Percentiles rank a stretch among this genome's conserved stretches.
Conservation (phyloP, 2,113 vertebrate species). For the Galeopterus variegatus region DNA sequence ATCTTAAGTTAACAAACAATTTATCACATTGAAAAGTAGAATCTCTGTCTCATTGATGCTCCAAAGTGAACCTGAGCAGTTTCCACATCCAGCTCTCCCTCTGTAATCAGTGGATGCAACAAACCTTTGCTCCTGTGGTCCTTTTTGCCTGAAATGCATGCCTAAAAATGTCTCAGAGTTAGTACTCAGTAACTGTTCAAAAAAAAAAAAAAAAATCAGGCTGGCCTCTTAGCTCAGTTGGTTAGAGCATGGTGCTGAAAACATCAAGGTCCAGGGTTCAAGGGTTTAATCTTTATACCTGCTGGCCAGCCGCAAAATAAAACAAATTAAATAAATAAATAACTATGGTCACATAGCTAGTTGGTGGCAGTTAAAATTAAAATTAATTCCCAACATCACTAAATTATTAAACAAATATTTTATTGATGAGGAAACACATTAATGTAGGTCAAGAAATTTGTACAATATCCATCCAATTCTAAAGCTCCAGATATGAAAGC, state of each 20-base stretch:
- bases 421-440: not conserved
- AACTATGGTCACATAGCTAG: not conserved
- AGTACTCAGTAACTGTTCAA: not conserved
- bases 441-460: not conserved
- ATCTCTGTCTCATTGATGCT: not conserved
- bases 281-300: no score
- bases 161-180: not conserved
- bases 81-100: no score
- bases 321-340: no score
- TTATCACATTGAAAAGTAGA: not conserved
- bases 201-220: not conserved
- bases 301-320: no score
- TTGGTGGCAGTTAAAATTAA: not conserved
- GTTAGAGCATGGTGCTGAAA: no score
- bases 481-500: not conserved
- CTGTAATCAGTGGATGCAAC: not conserved
- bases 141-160: not conserved
- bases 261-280: no score
- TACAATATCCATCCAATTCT: not conserved
- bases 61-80: not conserved
- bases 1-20: not conserved
- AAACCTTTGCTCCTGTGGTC: not conserved
- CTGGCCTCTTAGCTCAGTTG: no score
- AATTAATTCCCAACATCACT: conserved; percentile 24
- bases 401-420: conserved; percentile 15